Evolutionary conservation across 2,797 vertebrate species (phyloP).

Genomic region (Microchirus variegatus): DNA sequence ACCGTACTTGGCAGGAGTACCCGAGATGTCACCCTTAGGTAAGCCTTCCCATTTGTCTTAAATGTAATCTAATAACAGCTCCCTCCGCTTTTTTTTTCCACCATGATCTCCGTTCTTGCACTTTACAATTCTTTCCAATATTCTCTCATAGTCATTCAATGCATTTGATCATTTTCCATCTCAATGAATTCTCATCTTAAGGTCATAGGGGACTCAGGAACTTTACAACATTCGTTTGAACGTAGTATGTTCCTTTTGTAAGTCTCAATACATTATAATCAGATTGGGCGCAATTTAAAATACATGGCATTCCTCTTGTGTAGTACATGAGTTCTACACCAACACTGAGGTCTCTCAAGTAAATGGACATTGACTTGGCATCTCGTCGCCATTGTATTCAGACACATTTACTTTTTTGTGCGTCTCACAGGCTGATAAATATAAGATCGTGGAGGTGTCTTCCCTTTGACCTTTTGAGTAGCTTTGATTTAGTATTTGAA

Average conservation of each 20-base stretch:
- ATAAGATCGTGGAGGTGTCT: too few species aligned
- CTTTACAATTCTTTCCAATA: constrained; percentile 1
- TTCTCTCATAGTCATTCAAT: constrained; percentile 29
- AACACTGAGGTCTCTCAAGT: constrained; percentile 14
- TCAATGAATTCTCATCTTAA: constrained; percentile 43
- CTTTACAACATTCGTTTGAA: constrained; percentile 58
- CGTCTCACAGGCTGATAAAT: too few species aligned
- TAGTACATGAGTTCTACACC: not conserved
- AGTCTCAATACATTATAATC: constrained; percentile 33
- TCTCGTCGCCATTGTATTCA: not conserved
- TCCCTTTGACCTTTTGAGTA: constrained; percentile 10
- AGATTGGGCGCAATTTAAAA: constrained; percentile 28
- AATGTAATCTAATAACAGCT: not conserved
- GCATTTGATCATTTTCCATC: constrained; percentile 65
- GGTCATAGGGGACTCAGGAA: constrained; percentile 36
- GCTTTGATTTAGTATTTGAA: constrained; percentile 2
- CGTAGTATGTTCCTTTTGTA: constrained; percentile 43
- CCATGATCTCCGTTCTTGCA: not conserved
- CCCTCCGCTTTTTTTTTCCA: not conserved
- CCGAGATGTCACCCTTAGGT: constrained; percentile 97
- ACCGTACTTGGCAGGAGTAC: constrained; percentile 91
- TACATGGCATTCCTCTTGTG: constrained; percentile 1
- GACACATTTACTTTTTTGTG: too few species aligned
- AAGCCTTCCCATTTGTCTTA: constrained; percentile 39
- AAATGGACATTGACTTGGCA: constrained; percentile 9